Conservation (phyloP, 2,888 invertebrate genomes). For the Mechanitis messenoides region DNA sequence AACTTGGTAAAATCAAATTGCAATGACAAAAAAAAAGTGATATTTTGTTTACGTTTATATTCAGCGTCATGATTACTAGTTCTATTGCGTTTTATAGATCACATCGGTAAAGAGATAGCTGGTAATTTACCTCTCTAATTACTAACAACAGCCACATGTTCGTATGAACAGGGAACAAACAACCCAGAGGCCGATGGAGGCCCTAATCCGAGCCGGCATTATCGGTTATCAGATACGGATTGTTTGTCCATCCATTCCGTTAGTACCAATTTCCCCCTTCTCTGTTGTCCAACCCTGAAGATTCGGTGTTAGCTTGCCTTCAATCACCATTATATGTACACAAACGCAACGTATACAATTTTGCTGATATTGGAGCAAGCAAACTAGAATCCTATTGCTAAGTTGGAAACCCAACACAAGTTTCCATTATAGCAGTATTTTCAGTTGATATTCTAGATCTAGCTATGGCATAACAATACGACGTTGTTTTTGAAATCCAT, state of each 20-base stretch:
- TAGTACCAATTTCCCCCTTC: conserved; percentile 2
- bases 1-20: too few relatives aligned
- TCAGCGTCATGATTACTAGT: too few relatives aligned
- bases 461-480: too few relatives aligned
- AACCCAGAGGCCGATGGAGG: conserved; percentile 5
- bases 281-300: not conserved
- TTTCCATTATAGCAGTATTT: not conserved
- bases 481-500: too few relatives aligned
- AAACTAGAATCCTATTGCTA: not conserved
- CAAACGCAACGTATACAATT: not conserved
- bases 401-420: not conserved
- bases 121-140: conserved; percentile 6
- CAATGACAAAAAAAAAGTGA: too few relatives aligned
- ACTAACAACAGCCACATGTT: conserved; percentile 17
- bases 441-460: too few relatives aligned
- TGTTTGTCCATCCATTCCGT: conserved; percentile 6
- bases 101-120: conserved; percentile 5
- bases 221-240: conserved; percentile 6
- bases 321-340: not conserved
- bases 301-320: not conserved
- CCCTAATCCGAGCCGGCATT: conserved; percentile 3
- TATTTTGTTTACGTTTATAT: too few relatives aligned
- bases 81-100: too few relatives aligned
- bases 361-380: not conserved
- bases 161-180: conserved; percentile 5